Conservation (phyloP, 2,888 invertebrate genomes). For the Dolomedes plantarius region DNA sequence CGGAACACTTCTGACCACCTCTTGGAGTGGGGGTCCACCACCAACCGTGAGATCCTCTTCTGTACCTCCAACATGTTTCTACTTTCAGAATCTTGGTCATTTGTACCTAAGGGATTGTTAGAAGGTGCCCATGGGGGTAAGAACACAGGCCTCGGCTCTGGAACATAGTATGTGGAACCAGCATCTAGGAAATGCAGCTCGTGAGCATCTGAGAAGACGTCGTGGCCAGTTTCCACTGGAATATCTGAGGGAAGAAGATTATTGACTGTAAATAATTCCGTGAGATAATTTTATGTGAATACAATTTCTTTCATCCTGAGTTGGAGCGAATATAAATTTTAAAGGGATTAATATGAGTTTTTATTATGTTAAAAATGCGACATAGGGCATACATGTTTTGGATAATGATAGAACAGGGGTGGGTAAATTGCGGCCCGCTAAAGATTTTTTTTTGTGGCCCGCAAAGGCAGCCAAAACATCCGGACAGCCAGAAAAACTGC, state of each 20-base stretch:
- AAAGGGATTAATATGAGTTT: no score
- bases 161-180: background rate
- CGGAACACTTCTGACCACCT: slow-evolving; percentile 9
- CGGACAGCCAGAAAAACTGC: no score
- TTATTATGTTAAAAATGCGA: no score
- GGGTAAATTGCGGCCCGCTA: no score
- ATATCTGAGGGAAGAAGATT: background rate
- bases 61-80: slow-evolving; percentile 39
- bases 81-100: background rate
- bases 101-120: background rate
- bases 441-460: no score
- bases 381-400: no score
- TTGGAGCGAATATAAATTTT: no score
- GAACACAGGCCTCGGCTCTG: background rate
- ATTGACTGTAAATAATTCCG: no score
- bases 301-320: no score
- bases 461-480: no score
- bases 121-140: slow-evolving; percentile 1
- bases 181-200: background rate
- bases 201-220: slow-evolving; percentile 25
- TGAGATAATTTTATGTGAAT: no score
- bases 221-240: background rate
- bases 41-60: slow-evolving; percentile 29
- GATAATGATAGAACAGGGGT: no score
- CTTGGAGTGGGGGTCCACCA: slow-evolving; percentile 14